Conservation (phyloP, 2,797 vertebrate species). For the Acrossocheilus fasciatus region DNA sequence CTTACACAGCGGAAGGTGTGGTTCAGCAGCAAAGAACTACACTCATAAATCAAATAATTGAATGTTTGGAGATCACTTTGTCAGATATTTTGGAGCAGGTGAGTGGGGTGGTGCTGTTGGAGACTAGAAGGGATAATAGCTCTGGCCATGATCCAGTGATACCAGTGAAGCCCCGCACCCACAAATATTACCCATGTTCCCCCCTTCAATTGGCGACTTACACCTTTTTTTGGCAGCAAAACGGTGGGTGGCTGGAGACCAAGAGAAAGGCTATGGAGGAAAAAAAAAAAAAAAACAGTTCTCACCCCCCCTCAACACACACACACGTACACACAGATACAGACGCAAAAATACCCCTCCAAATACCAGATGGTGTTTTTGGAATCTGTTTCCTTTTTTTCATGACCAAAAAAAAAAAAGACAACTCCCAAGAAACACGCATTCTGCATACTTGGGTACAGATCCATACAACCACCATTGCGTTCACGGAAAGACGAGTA, state of each 20-base stretch:
- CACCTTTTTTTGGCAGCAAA: constrained; percentile 96
- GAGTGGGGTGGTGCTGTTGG: constrained; percentile 50
- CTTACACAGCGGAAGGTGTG: not conserved
- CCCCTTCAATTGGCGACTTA: constrained; percentile 85
- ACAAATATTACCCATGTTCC: constrained; percentile 61
- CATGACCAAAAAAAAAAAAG: constrained; percentile 73
- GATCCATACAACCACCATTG: constrained; percentile 49
- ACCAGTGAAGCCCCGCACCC: constrained; percentile 58
- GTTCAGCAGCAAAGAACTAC: not conserved
- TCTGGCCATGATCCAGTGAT: constrained; percentile 72
- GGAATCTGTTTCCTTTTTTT: constrained; percentile 90
- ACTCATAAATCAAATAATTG: constrained; percentile 47
- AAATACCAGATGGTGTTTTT: constrained; percentile 98
- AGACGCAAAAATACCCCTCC: constrained; percentile 71
- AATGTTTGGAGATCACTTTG: constrained; percentile 51
- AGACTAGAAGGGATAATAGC: constrained; percentile 66
- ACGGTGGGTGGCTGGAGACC: constrained; percentile 90
- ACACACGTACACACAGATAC: constrained; percentile 59
- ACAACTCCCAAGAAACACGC: constrained; percentile 65
- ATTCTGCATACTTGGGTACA: constrained; percentile 60
- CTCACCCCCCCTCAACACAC: constrained; percentile 80
- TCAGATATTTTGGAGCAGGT: constrained; percentile 57
- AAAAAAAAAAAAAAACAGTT: constrained; percentile 82
- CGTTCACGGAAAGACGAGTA: constrained; percentile 40
- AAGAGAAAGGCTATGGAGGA: constrained; percentile 88